Evolutionary conservation across 2,888 invertebrate species (phyloP).

Genomic region (Pristionchus mayeri): DNA sequence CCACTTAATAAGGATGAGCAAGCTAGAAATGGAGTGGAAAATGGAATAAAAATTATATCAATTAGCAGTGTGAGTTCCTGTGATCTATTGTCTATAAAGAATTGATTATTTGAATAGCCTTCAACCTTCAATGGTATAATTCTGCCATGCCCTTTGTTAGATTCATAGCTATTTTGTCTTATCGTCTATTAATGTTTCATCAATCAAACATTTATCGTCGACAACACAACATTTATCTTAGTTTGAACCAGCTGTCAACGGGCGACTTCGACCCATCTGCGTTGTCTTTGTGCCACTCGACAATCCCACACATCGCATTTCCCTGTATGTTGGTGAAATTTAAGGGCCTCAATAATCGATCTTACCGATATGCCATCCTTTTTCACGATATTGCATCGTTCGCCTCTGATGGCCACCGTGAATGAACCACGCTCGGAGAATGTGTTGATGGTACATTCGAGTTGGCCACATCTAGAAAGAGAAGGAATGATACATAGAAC

Average conservation of each 20-base stretch:
- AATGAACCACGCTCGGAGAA: background rate
- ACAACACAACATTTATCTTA: background rate
- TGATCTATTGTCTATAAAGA: too few relatives aligned
- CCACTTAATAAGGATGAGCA: too few relatives aligned
- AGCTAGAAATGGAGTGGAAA: too few relatives aligned
- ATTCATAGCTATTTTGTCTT: too few relatives aligned
- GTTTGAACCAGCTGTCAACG: conserved; percentile 4
- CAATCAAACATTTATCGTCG: background rate
- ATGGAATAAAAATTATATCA: too few relatives aligned
- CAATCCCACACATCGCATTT: background rate
- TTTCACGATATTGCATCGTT: background rate
- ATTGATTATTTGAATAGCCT: too few relatives aligned
- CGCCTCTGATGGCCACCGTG: background rate
- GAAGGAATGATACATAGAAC: background rate
- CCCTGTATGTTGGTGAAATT: background rate
- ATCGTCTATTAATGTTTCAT: too few relatives aligned
- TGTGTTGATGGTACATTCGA: background rate
- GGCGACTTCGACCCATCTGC: background rate
- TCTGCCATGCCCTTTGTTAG: too few relatives aligned
- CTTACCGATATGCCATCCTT: background rate
- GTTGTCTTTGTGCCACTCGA: background rate
- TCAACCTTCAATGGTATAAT: too few relatives aligned
- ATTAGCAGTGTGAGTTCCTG: too few relatives aligned
- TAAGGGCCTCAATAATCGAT: background rate
- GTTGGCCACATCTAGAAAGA: background rate